Conservation (phyloP, 1,140 invertebrate genomes). For the Pseudomyrmex pallidus region DNA sequence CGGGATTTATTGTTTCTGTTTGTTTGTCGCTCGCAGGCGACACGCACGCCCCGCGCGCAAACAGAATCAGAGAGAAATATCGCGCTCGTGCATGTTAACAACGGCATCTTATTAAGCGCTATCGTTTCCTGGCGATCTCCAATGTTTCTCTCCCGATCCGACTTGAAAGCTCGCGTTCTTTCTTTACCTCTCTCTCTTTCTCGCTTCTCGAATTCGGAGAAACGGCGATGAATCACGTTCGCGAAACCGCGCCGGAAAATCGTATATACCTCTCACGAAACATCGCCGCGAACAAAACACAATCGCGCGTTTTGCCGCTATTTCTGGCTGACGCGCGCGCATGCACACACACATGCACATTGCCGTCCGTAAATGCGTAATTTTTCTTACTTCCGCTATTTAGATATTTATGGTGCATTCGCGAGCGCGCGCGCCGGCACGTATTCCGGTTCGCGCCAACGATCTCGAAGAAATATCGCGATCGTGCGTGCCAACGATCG, state of each 20-base stretch:
- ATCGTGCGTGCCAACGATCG: conserved; percentile 59
- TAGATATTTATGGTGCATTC: conserved; percentile 56
- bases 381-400: conserved; percentile 60
- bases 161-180: conserved; percentile 24
- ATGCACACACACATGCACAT: too few relatives aligned
- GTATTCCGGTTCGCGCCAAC: conserved; percentile 48
- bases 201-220: conserved; percentile 13
- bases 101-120: conserved; percentile 18
- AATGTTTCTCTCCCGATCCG: conserved; percentile 55
- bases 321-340: conserved; percentile 33
- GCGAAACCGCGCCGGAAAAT: conserved; percentile 43
- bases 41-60: too few relatives aligned
- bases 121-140: conserved; percentile 44
- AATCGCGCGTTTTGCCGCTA: conserved; percentile 36
- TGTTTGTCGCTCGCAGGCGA: background rate
- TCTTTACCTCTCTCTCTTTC: background rate
- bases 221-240: conserved; percentile 43
- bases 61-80: background rate
- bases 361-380: conserved; percentile 50
- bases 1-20: background rate
- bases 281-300: conserved; percentile 51
- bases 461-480: conserved; percentile 58
- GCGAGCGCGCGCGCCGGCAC: conserved; percentile 42
- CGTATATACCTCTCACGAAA: conserved; percentile 44
- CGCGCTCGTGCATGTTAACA: conserved; percentile 1